Conservation (phyloP, 2,113 vertebrate species). For the Zosterops pallidus region DNA sequence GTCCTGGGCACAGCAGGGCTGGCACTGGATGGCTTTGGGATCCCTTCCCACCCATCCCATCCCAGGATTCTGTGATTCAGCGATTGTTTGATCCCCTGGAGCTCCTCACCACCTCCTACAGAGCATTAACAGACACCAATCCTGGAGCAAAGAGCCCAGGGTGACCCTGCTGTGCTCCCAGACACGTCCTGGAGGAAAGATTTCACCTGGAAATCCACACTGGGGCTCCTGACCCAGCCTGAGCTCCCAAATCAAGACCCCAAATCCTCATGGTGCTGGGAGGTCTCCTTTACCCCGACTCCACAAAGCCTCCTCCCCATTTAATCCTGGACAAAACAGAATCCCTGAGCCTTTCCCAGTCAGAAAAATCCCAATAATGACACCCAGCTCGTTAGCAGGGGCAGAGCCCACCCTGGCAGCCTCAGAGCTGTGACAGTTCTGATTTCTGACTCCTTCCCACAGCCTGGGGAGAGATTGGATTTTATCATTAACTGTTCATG, state of each 20-base stretch:
- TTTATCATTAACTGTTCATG: not conserved
- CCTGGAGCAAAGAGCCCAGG: not conserved
- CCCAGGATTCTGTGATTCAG: accelerated
- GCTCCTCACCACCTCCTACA: accelerated
- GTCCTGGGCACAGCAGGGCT: not conserved
- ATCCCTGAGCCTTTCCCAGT: not conserved
- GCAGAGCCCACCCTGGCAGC: not conserved
- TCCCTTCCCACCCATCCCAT: not conserved
- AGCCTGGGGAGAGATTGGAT: not conserved
- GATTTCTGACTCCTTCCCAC: not conserved
- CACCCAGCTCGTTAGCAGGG: not conserved
- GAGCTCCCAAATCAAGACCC: not conserved
- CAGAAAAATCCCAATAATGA: not conserved
- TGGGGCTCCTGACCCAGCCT: not conserved
- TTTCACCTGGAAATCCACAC: not conserved
- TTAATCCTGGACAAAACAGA: not conserved
- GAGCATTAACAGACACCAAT: accelerated
- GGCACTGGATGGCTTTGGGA: accelerated
- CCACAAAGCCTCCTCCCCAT: not conserved
- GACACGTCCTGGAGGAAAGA: not conserved
- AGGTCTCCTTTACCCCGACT: not conserved
- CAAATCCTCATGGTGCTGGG: not conserved
- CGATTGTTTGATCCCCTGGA: too few relatives aligned
- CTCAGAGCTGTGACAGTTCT: not conserved
- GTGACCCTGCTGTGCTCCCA: not conserved